Conservation (phyloP, 2,113 vertebrate genomes). For the Ophthalmolycus amberensis region DNA sequence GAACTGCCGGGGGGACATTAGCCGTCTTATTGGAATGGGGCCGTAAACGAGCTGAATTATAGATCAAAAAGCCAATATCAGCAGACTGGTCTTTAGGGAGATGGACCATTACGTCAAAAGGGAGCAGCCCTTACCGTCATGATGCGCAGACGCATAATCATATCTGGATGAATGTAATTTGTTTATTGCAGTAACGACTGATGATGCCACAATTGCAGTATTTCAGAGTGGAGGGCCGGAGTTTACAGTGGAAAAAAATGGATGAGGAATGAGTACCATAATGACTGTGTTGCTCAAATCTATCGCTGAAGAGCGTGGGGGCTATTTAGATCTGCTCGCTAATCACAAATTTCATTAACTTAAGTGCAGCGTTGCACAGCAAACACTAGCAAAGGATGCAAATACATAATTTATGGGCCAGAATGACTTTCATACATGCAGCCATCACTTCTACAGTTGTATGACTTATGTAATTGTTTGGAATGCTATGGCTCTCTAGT, state of each 20-base stretch:
- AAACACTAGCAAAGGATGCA: constrained; percentile 52
- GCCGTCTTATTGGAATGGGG: constrained; percentile 28
- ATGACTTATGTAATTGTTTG: constrained; percentile 50
- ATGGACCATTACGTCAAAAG: constrained; percentile 48
- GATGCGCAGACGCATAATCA: constrained; percentile 6
- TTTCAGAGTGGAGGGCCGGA: constrained; percentile 29
- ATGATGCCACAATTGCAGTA: constrained; percentile 38
- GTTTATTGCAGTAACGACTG: constrained; percentile 32
- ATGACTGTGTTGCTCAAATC: constrained; percentile 34
- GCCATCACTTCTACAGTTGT: constrained; percentile 12
- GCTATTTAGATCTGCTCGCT: constrained; percentile 39
- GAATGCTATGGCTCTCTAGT: constrained; percentile 17
- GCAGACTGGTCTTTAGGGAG: constrained; percentile 32
- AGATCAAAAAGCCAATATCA: constrained; percentile 55
- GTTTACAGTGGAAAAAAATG: constrained; percentile 26
- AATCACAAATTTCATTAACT: constrained; percentile 72
- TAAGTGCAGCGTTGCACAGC: constrained; percentile 51
- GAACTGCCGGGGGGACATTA: constrained; percentile 19
- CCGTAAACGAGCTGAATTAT: constrained; percentile 39
- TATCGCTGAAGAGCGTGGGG: constrained; percentile 14
- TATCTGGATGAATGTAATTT: constrained; percentile 50
- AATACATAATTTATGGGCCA: constrained; percentile 54
- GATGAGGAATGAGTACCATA: constrained; percentile 52
- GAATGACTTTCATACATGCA: constrained; percentile 18
- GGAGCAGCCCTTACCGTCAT: constrained; percentile 26